Percentiles rank a stretch among this genome's conserved stretches.
Conservation (phyloP, 2,888 invertebrate genomes). For the Lissonota sp. region DNA sequence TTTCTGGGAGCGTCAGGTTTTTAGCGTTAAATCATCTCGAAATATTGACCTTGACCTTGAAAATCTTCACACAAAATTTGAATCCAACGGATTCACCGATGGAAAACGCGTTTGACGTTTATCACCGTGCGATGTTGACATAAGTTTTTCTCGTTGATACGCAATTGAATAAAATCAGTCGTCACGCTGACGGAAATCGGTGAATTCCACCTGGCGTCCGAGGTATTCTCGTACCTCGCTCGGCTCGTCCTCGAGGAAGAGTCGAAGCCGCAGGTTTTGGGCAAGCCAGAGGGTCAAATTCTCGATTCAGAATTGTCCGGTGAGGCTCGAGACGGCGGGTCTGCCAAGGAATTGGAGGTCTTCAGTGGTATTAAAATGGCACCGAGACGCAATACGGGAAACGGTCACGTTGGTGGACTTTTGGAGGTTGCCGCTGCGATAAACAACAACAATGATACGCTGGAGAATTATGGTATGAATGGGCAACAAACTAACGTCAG, state of each 20-base stretch:
- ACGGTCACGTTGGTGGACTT: constrained; percentile 76
- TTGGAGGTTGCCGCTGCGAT: constrained; percentile 71
- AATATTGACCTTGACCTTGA: no score
- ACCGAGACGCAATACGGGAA: constrained; percentile 80
- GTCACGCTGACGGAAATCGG: constrained; percentile 65
- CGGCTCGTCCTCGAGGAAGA: constrained; percentile 66
- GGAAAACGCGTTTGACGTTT: no score
- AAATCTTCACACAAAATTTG: no score
- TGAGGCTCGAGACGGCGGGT: constrained; percentile 18
- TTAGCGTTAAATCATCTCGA: no score
- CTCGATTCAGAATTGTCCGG: constrained; percentile 37
- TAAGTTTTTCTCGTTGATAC: neutral
- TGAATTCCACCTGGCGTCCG: constrained; percentile 65
- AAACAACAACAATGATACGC: constrained; percentile 68
- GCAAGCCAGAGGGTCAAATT: constrained; percentile 53
- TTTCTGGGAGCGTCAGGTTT: no score
- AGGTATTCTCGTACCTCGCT: constrained; percentile 65
- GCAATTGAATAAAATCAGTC: constrained; percentile 32
- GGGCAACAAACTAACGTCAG: constrained; percentile 72
- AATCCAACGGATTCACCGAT: no score
- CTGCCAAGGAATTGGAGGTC: constrained; percentile 15
- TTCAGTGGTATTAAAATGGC: constrained; percentile 73
- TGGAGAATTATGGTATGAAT: constrained; percentile 74
- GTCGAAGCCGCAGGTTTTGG: constrained; percentile 62
- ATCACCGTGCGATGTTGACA: no score